Evolutionary conservation across 2,888 invertebrate genomes (phyloP).

Genomic region (Drosophila longiperda): DNA sequence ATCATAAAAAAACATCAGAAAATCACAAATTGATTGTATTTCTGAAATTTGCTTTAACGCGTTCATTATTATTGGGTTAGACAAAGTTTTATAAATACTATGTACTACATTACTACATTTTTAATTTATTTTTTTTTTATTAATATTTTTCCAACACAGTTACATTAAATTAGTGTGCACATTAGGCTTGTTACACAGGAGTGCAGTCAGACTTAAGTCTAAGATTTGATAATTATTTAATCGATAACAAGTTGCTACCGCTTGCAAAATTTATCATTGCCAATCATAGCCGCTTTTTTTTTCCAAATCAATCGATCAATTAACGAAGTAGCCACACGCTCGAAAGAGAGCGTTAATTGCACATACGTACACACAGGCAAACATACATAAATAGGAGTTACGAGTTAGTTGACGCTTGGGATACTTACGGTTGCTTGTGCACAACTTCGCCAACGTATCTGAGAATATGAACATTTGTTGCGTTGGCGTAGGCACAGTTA

Average conservation of each 20-base stretch:
- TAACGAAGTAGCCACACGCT: constrained; percentile 4
- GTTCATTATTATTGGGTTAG: constrained; percentile 2
- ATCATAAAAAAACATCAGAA: not conserved
- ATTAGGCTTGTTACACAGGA: constrained; percentile 7
- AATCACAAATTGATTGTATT: not conserved
- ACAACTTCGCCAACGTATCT: constrained; percentile 90
- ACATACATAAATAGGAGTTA: not conserved
- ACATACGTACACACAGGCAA: not conserved
- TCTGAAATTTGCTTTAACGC: not conserved
- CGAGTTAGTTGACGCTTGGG: constrained; percentile 28
- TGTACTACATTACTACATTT: not conserved
- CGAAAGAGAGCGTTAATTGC: constrained; percentile 18
- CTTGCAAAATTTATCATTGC: constrained; percentile 24
- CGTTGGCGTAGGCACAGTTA: constrained; percentile 32
- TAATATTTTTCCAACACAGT: not conserved
- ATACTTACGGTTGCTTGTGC: constrained; percentile 90
- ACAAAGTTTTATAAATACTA: not conserved
- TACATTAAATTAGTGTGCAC: constrained; percentile 7
- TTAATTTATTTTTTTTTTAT: not conserved
- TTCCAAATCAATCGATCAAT: constrained; percentile 6
- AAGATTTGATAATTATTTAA: constrained; percentile 30
- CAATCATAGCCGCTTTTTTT: constrained; percentile 13
- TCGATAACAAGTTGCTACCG: constrained; percentile 17
- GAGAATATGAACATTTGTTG: constrained; percentile 64
- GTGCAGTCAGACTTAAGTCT: constrained; percentile 12